Evolutionary conservation across 2,113 vertebrate genomes (phyloP).

Genomic region (Hippocampus comes): DNA sequence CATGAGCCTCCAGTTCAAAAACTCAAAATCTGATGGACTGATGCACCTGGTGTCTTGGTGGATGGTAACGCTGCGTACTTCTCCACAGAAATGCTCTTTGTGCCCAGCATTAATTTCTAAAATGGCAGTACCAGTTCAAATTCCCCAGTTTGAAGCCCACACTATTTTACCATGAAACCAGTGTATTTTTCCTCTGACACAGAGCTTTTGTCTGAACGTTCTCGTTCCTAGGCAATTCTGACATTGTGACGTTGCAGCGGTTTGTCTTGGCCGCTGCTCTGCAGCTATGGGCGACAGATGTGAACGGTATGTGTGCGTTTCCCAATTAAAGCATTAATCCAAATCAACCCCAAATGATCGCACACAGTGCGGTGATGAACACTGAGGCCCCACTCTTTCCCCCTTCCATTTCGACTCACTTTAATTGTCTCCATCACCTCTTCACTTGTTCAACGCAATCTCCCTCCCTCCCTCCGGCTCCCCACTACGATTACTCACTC

Average conservation of each 20-base stretch:
- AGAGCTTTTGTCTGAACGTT: slow-evolving; percentile 41
- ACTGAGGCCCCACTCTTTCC: slow-evolving; percentile 54
- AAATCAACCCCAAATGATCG: slow-evolving; percentile 74
- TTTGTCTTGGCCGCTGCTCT: slow-evolving; percentile 71
- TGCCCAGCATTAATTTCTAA: slow-evolving; percentile 26
- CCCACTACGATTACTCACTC: slow-evolving; percentile 61
- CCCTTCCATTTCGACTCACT: slow-evolving; percentile 62
- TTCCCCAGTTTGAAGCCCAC: slow-evolving; percentile 11
- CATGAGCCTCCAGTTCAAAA: too few relatives aligned
- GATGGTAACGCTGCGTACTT: slow-evolving; percentile 7
- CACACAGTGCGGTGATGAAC: slow-evolving; percentile 53
- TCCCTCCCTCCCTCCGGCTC: slow-evolving; percentile 23
- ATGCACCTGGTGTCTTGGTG: background rate
- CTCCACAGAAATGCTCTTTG: slow-evolving; percentile 23
- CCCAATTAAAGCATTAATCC: slow-evolving; percentile 80
- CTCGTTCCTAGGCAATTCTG: slow-evolving; percentile 61
- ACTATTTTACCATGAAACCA: slow-evolving; percentile 47
- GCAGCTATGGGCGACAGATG: slow-evolving; percentile 73
- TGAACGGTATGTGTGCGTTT: slow-evolving; percentile 70
- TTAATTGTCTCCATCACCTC: slow-evolving; percentile 69
- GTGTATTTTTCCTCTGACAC: slow-evolving; percentile 32
- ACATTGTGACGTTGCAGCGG: slow-evolving; percentile 62
- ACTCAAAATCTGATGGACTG: too few relatives aligned
- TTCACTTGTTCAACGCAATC: slow-evolving; percentile 61
- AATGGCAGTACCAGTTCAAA: slow-evolving; percentile 49